These are phyloP conservation scores for Microctonus aethiopoides DNA, from an alignment of 2,888 invertebrate species.

Conservation along the genomic window DNA sequence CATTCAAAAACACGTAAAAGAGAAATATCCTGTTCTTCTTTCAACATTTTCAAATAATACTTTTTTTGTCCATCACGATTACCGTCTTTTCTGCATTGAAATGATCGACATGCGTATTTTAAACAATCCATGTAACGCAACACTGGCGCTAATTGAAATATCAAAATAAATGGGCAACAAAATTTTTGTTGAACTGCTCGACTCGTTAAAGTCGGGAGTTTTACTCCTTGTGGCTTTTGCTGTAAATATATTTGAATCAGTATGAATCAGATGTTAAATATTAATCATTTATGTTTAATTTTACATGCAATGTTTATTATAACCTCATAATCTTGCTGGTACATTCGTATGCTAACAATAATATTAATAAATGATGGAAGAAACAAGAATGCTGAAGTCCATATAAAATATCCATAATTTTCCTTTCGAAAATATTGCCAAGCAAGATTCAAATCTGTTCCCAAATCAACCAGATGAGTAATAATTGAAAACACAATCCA, in stretches of 20 bases:
- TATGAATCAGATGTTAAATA: neutral
- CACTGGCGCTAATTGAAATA: constrained; percentile 80
- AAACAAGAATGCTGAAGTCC: constrained; percentile 78
- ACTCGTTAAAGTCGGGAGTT: constrained; percentile 29
- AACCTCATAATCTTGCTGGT: constrained; percentile 60
- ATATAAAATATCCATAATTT: constrained; percentile 73
- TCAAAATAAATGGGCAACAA: constrained; percentile 57
- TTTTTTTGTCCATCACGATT: constrained; percentile 73
- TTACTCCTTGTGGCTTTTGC: constrained; percentile 39
- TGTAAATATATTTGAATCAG: constrained; percentile 34
- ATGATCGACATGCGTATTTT: constrained; percentile 75
- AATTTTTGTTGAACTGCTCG: constrained; percentile 36
- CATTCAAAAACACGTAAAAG: constrained; percentile 82
- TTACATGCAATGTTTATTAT: constrained; percentile 19
- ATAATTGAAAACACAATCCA: constrained; percentile 76
- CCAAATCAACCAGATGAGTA: constrained; percentile 77
- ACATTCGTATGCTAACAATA: constrained; percentile 80
- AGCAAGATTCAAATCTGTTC: constrained; percentile 78
- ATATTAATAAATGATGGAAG: constrained; percentile 82
- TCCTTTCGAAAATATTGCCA: constrained; percentile 72
- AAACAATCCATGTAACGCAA: constrained; percentile 74
- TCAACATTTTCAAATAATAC: constrained; percentile 80
- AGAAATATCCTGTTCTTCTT: constrained; percentile 84
- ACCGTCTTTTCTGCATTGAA: constrained; percentile 72
- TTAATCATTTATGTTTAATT: too few species aligned